Conservation (phyloP, 2,113 vertebrate genomes). For the Bujurquina vittata region DNA sequence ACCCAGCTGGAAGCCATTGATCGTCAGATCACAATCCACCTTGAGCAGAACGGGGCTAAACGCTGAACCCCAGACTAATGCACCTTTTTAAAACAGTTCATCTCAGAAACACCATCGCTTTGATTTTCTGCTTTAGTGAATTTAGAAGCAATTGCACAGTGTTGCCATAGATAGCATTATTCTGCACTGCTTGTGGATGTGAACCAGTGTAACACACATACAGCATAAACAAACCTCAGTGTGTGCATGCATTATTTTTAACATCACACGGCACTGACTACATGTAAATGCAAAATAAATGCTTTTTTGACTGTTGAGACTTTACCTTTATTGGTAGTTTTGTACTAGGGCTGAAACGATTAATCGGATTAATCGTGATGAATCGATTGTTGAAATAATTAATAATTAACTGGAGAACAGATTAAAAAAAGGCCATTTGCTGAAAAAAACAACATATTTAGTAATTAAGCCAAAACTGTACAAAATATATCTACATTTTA, state of each 20-base stretch:
- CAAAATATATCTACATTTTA: too few species aligned
- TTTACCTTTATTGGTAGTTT: not conserved
- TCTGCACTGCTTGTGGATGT: not conserved
- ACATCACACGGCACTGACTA: too few species aligned
- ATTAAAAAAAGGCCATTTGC: too few species aligned
- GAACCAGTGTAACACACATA: not conserved
- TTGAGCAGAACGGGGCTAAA: conserved; percentile 30
- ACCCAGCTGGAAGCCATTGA: conserved; percentile 67
- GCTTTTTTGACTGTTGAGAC: too few species aligned
- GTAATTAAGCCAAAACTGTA: too few species aligned
- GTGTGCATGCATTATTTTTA: not conserved
- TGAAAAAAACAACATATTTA: too few species aligned
- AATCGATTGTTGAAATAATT: too few species aligned
- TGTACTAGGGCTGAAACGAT: not conserved
- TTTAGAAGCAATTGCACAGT: not conserved
- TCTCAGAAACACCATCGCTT: conserved; percentile 1
- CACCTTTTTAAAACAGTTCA: conserved; percentile 28
- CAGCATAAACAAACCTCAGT: not conserved
- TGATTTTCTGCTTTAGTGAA: conserved; percentile 7
- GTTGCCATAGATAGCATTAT: not conserved
- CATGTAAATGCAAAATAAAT: not conserved
- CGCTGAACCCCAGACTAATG: conserved; percentile 22
- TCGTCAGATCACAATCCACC: conserved; percentile 51
- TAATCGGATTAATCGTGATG: too few species aligned
- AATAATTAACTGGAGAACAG: too few species aligned